Evolutionary conservation across 2,888 invertebrate genomes (phyloP), one percentile per base, ranked within the genome.

Genomic region (Trissolcus japonicus): DNA sequence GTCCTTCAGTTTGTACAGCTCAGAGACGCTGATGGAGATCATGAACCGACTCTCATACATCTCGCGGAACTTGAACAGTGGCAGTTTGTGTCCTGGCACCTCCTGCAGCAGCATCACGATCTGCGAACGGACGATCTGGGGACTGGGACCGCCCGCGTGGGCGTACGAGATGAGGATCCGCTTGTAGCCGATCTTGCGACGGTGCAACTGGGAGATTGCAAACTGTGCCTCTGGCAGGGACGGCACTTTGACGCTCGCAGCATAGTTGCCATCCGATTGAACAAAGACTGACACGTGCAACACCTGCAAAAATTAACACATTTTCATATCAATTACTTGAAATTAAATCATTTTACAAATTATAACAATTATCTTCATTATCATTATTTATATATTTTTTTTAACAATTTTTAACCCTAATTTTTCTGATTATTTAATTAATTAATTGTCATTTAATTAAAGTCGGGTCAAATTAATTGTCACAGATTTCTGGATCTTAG

Each of bases 131-230:
- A 94, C 90, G 1, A 94, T 91, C 69, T 93, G 92, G 1, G 92
- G 93, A 82, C 93, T 93, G 0, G 93, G 91, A 0, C 93, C 91
- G 6, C 91, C 91, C 4, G 91, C 92, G 68, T 93, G 92, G 19
- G 92, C 93, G 75, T 94, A 91, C 0, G 95, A 93, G 80, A 97
- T 94, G 79, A 94, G 92, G 71, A 97, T 94, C 59, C 96, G 90
- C 83, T 95, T 94, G 80, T 94, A 94, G 6, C 95, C 96, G 69
- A 97, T 91, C 85, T 95, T 94, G 71, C 94, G 93, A 68, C 95
- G 93, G 88, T 97, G 96, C 56, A 96, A 91, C 84, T 95, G 94
- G 0, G 96, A 95, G 79, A 97, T 95, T 40, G 94, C 94, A 19
- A 92, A 91, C 63, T 94, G 92, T 0, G 94, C 94, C 83, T 95